phyloP scores from a whole-genome alignment of 2,888 invertebrate species.

The Pachymerium ferrugineum region DNA sequence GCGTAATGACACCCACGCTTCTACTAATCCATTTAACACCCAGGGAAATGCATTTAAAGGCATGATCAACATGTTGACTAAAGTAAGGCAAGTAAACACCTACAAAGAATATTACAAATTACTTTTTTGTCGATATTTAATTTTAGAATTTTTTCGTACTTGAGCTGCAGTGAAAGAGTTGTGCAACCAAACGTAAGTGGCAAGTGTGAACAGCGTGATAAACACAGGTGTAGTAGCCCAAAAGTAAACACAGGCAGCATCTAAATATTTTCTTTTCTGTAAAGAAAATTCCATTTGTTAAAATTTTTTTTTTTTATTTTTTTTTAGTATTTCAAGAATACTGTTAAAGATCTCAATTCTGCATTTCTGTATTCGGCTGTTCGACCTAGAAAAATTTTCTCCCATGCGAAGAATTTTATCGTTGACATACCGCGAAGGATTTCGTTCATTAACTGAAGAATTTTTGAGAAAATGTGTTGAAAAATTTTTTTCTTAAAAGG shows the following conservation, averaged over 20 bases:
- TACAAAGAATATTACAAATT: slow-evolving; percentile 40
- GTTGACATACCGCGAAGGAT: slow-evolving; percentile 78
- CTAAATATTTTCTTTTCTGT: slow-evolving; percentile 80
- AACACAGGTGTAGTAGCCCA: slow-evolving; percentile 97
- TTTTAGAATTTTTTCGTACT: background rate
- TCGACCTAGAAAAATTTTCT: slow-evolving; percentile 69
- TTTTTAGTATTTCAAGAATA: slow-evolving; percentile 13
- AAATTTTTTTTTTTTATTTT: background rate
- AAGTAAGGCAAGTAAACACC: slow-evolving; percentile 87
- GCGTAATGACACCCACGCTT: slow-evolving; percentile 90
- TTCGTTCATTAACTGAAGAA: slow-evolving; percentile 67
- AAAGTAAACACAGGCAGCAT: slow-evolving; percentile 95
- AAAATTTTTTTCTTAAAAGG: background rate
- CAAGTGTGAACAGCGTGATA: slow-evolving; percentile 76
- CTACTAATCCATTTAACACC: slow-evolving; percentile 93
- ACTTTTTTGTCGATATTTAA: too few relatives aligned
- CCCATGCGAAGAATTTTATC: slow-evolving; percentile 91
- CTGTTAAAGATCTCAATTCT: slow-evolving; percentile 70
- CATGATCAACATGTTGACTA: slow-evolving; percentile 91
- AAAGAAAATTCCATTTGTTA: background rate
- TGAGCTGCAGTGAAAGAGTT: slow-evolving; percentile 25
- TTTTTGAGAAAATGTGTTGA: slow-evolving; percentile 9
- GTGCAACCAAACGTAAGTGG: slow-evolving; percentile 57
- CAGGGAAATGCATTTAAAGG: slow-evolving; percentile 97
- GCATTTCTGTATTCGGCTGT: slow-evolving; percentile 52